phyloP scores from a whole-genome alignment of 2,113 vertebrate species.

The Miniopterus natalensis region DNA sequence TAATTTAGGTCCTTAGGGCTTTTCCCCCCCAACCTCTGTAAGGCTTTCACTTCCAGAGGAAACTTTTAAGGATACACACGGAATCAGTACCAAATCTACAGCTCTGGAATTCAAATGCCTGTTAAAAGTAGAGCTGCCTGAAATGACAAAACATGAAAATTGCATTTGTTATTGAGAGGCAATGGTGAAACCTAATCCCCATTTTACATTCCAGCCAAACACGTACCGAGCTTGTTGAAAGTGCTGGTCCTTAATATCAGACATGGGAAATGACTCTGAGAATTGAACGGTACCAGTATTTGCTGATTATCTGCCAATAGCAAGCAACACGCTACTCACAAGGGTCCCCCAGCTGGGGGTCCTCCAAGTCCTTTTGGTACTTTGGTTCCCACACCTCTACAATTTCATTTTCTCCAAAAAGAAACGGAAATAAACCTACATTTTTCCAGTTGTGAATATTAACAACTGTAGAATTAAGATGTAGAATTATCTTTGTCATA shows the following conservation, averaged over 20 bases:
- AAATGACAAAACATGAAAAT: slow-evolving; percentile 76
- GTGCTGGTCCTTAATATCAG: background rate
- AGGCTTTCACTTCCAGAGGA: slow-evolving; percentile 86
- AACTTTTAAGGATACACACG: slow-evolving; percentile 83
- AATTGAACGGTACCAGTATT: background rate
- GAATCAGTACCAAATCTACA: slow-evolving; percentile 82
- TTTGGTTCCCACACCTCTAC: background rate
- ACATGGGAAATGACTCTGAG: background rate
- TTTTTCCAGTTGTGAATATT: background rate
- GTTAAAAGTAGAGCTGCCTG: slow-evolving; percentile 84
- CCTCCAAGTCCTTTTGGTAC: background rate
- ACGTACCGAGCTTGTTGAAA: background rate
- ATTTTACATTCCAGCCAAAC: background rate
- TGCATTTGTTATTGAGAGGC: slow-evolving; percentile 83
- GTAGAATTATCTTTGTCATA: background rate
- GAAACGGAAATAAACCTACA: background rate
- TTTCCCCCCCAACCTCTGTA: slow-evolving; percentile 79
- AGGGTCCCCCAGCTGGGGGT: background rate
- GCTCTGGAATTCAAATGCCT: slow-evolving; percentile 84
- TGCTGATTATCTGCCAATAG: background rate
- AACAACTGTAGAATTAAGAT: background rate
- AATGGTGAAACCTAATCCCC: slow-evolving; percentile 79
- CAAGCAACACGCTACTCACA: background rate
- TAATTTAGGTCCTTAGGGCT: slow-evolving; percentile 82
- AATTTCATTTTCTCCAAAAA: slow-evolving; percentile 8